phyloP scores from a whole-genome alignment of 2,888 invertebrate species.

The Dioctria rufipes region DNA sequence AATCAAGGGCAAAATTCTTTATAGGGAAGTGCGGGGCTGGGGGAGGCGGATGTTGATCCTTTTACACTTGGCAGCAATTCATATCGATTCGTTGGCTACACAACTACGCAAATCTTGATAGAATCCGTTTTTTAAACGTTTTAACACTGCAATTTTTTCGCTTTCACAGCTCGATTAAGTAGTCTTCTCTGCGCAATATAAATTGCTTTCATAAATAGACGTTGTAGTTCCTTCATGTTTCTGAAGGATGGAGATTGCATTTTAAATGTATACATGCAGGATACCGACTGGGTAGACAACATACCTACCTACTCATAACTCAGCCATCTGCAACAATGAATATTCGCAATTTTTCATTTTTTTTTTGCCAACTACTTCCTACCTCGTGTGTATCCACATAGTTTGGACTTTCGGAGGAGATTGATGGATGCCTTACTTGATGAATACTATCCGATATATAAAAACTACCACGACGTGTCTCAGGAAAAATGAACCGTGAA shows the following conservation, averaged over 20 bases:
- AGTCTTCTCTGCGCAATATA: neutral
- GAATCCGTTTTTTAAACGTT: neutral
- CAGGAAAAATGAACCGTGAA: neutral
- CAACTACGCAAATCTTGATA: neutral
- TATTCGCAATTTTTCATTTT: too few species aligned
- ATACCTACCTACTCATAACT: too few species aligned
- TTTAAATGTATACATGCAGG: neutral
- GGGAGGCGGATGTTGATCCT: neutral
- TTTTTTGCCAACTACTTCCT: too few species aligned
- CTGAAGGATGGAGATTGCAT: neutral
- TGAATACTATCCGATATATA: neutral
- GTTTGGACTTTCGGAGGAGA: too few species aligned
- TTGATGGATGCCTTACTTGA: too few species aligned
- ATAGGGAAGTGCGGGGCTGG: neutral
- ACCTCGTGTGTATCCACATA: too few species aligned
- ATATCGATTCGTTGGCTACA: neutral
- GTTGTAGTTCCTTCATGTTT: neutral
- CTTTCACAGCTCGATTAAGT: neutral
- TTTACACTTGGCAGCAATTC: neutral
- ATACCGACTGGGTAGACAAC: too few species aligned
- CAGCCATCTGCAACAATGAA: too few species aligned
- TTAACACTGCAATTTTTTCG: conserved; percentile 1
- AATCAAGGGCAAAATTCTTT: conserved; percentile 36
- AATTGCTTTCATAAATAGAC: neutral
- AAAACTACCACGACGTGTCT: neutral